Conservation (phyloP, 1,140 invertebrate genomes). For the Drosophila auraria region DNA sequence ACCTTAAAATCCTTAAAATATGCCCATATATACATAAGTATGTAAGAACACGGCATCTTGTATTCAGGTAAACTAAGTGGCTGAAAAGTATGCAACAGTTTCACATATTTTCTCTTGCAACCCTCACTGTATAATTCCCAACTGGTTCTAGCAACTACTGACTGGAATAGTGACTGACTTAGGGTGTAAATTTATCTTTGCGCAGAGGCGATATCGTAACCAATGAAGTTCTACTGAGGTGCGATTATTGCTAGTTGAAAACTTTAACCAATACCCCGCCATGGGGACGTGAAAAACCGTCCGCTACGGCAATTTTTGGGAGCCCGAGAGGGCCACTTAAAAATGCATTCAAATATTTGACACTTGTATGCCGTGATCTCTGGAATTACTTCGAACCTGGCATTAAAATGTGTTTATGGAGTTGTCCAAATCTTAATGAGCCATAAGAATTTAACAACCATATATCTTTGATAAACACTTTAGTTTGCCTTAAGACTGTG, state of each 20-base stretch:
- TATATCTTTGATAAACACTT: conserved; percentile 31
- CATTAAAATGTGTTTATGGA: conserved; percentile 21
- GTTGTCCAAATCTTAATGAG: conserved; percentile 29
- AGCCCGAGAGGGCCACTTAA: conserved; percentile 86
- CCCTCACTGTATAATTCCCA: conserved; percentile 50
- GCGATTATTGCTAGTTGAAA: conserved; percentile 85
- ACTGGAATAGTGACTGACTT: not conserved
- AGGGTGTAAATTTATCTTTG: conserved; percentile 52
- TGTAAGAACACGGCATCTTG: not conserved
- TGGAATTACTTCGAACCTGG: not conserved
- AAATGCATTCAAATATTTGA: conserved; percentile 46
- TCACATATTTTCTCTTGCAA: not conserved
- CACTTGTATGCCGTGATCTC: not conserved
- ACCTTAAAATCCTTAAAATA: not conserved
- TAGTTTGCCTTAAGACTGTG: conserved; percentile 2
- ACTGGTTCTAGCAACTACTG: conserved; percentile 7
- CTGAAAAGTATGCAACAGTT: conserved; percentile 26
- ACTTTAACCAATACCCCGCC: conserved; percentile 96
- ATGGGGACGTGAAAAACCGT: conserved; percentile 95
- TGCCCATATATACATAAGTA: no score
- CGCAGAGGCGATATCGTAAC: conserved; percentile 92
- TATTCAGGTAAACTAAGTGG: not conserved
- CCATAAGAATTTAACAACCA: conserved; percentile 24
- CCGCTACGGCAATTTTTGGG: conserved; percentile 94
- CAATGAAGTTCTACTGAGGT: conserved; percentile 89